Evolutionary conservation across 2,113 vertebrate species (phyloP).

Genomic region (Stegastes partitus): DNA sequence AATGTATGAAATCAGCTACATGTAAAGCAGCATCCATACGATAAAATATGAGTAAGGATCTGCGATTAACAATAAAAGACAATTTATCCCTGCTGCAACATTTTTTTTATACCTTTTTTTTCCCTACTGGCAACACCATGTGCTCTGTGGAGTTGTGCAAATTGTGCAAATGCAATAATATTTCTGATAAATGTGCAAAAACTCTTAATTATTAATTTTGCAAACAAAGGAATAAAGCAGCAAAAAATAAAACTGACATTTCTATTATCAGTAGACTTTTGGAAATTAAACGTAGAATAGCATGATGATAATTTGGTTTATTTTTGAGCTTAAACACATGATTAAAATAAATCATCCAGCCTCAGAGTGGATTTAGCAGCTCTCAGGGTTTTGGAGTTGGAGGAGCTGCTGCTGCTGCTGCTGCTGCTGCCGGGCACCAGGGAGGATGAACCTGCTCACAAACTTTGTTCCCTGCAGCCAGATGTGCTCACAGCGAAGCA

Average conservation of each 20-base stretch:
- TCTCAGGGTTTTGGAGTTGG: conserved; percentile 27
- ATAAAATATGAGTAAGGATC: not conserved
- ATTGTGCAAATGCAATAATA: not conserved
- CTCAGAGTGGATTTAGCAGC: conserved; percentile 19
- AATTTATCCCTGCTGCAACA: not conserved
- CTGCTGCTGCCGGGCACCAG: conserved; percentile 23
- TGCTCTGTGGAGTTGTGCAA: not conserved
- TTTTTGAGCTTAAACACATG: not conserved
- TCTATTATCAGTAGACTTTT: not conserved
- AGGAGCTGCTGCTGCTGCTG: conserved; percentile 20
- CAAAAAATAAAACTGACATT: not conserved
- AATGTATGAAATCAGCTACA: conserved; percentile 15
- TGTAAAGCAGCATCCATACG: conserved; percentile 1
- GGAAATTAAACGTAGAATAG: not conserved
- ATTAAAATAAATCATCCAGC: conserved; percentile 7
- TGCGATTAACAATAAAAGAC: not conserved
- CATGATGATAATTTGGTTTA: not conserved
- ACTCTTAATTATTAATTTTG: not conserved
- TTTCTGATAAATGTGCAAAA: not conserved
- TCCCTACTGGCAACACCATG: not conserved
- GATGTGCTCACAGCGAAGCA: conserved; percentile 62
- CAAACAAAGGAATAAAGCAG: not conserved
- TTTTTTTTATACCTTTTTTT: not conserved
- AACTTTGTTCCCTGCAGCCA: conserved; percentile 75
- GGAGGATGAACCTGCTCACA: conserved; percentile 44